Percentiles rank a stretch among this genome's conserved stretches.
These are phyloP conservation scores for Glossophaga mutica DNA, from an alignment of 2,797 vertebrate species.

Conservation along the genomic window DNA sequence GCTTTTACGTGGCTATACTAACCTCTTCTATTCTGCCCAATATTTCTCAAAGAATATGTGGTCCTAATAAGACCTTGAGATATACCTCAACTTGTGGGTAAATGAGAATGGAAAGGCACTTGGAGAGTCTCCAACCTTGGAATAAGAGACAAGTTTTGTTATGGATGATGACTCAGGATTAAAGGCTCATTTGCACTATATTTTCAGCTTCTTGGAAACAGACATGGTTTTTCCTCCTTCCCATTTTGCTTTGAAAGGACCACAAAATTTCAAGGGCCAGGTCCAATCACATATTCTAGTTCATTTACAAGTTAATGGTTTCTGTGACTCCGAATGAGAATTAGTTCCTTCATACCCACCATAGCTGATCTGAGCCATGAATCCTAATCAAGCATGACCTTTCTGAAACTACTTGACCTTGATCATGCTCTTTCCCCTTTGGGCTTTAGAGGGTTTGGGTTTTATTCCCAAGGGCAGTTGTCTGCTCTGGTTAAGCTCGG, in stretches of 20 bases:
- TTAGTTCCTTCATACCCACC: neutral
- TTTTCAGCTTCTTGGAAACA: conserved; percentile 30
- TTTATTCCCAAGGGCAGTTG: neutral
- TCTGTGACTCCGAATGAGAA: neutral
- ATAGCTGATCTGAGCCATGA: neutral
- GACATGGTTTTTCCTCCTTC: neutral
- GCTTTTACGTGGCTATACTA: neutral
- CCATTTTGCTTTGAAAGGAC: conserved; percentile 37
- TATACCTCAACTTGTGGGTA: neutral
- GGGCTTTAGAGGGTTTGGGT: neutral
- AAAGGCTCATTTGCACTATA: neutral
- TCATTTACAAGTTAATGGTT: neutral
- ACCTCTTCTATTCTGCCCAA: neutral
- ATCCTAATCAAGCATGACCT: neutral
- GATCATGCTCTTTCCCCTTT: neutral
- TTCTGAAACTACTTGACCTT: neutral
- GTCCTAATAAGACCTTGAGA: conserved; percentile 30
- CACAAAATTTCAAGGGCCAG: conserved; percentile 11
- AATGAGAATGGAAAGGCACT: neutral
- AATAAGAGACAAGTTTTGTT: neutral
- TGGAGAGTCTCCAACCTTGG: neutral
- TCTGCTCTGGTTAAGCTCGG: neutral
- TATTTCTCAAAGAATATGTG: conserved; percentile 12
- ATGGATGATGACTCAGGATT: neutral
- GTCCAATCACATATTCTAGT: neutral